Conservation (phyloP, 2,888 invertebrate species). For the Cheilosia urbana region DNA sequence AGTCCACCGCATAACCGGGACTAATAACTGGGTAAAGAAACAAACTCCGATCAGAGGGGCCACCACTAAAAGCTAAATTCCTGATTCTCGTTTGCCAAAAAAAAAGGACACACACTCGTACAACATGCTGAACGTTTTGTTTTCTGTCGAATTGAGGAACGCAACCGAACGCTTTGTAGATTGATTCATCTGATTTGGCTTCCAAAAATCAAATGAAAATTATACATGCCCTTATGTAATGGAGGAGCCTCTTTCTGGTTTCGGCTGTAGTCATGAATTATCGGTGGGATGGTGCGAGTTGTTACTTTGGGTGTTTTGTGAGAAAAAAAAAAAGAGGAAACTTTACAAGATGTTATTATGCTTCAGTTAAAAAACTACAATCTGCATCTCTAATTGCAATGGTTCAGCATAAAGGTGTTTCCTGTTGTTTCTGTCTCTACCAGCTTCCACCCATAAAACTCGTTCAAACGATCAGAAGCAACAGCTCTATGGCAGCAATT, state of each 20-base stretch:
- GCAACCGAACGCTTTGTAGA: slow-evolving; percentile 20
- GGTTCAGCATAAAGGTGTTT: slow-evolving; percentile 27
- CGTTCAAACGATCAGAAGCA: slow-evolving; percentile 26
- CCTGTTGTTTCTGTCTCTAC: slow-evolving; percentile 3
- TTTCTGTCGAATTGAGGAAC: slow-evolving; percentile 29
- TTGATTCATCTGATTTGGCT: slow-evolving; percentile 34
- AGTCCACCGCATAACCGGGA: background rate
- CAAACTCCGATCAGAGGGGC: background rate
- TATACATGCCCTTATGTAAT: slow-evolving; percentile 42
- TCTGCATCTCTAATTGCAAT: background rate
- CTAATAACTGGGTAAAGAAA: slow-evolving; percentile 43
- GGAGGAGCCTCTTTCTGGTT: background rate
- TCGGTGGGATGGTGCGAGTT: background rate
- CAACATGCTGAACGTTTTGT: slow-evolving; percentile 7
- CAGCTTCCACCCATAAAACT: slow-evolving; percentile 7
- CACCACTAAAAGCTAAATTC: background rate
- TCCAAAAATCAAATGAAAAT: slow-evolving; percentile 23
- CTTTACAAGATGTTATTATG: too few relatives aligned
- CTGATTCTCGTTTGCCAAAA: slow-evolving; percentile 19
- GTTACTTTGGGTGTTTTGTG: background rate
- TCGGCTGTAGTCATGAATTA: slow-evolving; percentile 19
- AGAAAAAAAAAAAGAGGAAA: background rate
- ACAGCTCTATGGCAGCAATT: slow-evolving; percentile 41
- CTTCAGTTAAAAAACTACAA: too few relatives aligned
- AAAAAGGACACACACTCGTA: slow-evolving; percentile 6